Evolutionary conservation across 2,797 vertebrate species (phyloP).

Genomic region (Spinus pinus): DNA sequence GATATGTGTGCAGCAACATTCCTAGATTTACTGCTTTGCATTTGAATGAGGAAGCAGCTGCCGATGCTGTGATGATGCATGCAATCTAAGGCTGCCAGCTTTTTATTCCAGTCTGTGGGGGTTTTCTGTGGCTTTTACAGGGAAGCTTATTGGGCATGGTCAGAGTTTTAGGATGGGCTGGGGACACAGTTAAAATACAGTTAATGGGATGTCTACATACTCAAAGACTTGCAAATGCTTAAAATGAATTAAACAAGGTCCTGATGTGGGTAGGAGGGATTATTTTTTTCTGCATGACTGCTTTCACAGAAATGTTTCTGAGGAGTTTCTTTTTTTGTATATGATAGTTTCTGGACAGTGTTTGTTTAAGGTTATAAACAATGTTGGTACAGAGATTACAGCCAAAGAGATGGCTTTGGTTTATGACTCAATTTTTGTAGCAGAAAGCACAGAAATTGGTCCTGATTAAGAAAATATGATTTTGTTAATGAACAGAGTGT

Average conservation of each 20-base stretch:
- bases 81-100: constrained; percentile 29
- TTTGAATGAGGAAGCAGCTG: constrained; percentile 56
- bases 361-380: neutral
- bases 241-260: neutral
- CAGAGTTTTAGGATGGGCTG: neutral
- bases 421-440: neutral
- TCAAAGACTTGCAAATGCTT: neutral
- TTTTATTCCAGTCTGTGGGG: neutral
- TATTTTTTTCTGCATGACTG: neutral
- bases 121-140: neutral
- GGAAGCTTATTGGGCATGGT: neutral
- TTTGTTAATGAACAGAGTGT: neutral
- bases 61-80: constrained; percentile 36
- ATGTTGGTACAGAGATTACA: neutral
- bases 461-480: neutral
- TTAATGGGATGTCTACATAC: neutral
- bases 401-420: neutral
- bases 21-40: constrained; percentile 61
- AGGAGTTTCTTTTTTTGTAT: neutral
- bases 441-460: neutral
- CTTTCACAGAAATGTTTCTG: neutral
- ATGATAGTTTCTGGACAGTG: neutral
- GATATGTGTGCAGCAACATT: constrained; percentile 21
- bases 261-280: neutral
- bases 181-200: neutral